Conservation (phyloP, 2,888 invertebrate genomes). For the Nectonema munidae region DNA sequence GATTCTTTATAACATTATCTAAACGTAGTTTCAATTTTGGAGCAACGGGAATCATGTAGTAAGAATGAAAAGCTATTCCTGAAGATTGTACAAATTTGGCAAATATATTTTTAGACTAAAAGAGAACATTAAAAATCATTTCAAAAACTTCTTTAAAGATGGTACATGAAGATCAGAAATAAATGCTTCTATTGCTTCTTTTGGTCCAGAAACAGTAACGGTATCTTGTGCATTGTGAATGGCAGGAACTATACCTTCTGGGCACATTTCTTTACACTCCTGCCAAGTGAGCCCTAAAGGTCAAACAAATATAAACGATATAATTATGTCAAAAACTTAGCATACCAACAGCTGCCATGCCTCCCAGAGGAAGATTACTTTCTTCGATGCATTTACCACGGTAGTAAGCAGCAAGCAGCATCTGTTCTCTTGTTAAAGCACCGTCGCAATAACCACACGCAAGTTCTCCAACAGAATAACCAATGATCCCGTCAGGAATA, state of each 20-base stretch:
- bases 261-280: constrained; percentile 37
- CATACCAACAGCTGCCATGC: constrained; percentile 57
- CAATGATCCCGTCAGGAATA: constrained; percentile 63
- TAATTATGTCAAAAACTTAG: too few species aligned
- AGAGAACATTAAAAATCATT: too few species aligned
- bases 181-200: constrained; percentile 30
- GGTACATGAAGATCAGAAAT: too few species aligned
- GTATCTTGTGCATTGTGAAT: constrained; percentile 79
- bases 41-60: constrained; percentile 49
- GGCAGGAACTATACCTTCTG: constrained; percentile 45
- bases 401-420: constrained; percentile 67
- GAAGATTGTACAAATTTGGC: constrained; percentile 52
- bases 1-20: constrained; percentile 1
- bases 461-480: constrained; percentile 64
- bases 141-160: too few species aligned
- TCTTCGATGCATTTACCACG: constrained; percentile 50
- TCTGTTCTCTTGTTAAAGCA: constrained; percentile 63
- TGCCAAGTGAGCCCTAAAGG: constrained; percentile 41
- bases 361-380: constrained; percentile 32
- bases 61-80: constrained; percentile 69
- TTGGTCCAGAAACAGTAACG: constrained; percentile 66
- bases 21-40: constrained; percentile 6
- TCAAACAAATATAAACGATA: too few species aligned
- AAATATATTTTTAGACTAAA: constrained; percentile 38
- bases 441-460: constrained; percentile 89